A percentile compares a stretch with the other conserved stretches of the same genome.
These are phyloP conservation scores for Girardinichthys multiradiatus DNA, from an alignment of 2,113 vertebrate species.

Conservation along the genomic window DNA sequence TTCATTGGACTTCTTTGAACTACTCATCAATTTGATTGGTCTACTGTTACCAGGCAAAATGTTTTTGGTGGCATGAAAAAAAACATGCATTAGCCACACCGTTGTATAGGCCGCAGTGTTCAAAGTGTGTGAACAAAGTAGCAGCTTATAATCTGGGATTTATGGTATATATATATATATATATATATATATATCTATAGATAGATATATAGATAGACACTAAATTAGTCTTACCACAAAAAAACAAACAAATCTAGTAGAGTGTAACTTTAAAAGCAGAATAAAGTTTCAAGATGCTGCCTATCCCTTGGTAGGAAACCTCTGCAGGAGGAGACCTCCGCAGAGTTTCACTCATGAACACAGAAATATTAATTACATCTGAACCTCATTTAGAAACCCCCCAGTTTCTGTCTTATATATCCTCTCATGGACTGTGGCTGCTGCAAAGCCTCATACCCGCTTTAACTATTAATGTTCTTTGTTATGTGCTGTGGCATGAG, in stretches of 20 bases:
- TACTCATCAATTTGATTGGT: no score
- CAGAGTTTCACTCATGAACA: conserved; percentile 46
- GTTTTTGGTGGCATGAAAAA: no score
- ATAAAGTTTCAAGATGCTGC: conserved; percentile 35
- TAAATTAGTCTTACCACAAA: conserved; percentile 57
- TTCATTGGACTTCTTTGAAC: no score
- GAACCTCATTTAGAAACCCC: conserved; percentile 65
- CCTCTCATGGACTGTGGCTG: conserved; percentile 12
- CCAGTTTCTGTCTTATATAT: conserved; percentile 14
- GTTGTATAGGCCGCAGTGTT: no score
- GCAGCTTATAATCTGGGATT: no score
- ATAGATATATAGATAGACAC: background rate
- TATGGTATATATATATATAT: no score
- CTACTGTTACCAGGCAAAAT: no score
- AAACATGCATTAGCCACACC: no score
- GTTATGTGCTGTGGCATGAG: conserved; percentile 21
- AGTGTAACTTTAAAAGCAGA: conserved; percentile 67
- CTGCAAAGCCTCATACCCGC: conserved; percentile 26
- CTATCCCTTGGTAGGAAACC: conserved; percentile 21
- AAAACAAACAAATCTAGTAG: conserved; percentile 32
- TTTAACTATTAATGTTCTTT: conserved; percentile 35
- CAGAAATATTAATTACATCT: conserved; percentile 63
- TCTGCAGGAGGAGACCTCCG: conserved; percentile 47
- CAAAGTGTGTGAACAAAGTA: no score
- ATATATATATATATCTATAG: background rate